Evolutionary conservation across 2,797 vertebrate species (phyloP).

Genomic region (Hippoglossus hippoglossus): DNA sequence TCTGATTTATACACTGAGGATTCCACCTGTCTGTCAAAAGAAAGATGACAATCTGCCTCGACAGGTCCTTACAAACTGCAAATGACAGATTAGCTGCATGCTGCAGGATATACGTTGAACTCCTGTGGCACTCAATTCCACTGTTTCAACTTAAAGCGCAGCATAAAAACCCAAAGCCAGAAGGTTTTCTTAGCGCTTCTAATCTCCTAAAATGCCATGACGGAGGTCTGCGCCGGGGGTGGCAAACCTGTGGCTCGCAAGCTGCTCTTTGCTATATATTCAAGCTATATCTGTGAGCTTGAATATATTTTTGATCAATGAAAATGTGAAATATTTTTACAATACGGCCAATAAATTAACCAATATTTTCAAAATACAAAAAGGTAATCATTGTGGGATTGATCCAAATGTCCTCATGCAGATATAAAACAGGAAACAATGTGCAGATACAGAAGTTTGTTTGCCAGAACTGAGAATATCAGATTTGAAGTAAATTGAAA

Average conservation of each 20-base stretch:
- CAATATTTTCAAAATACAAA: too few species aligned
- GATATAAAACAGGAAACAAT: too few species aligned
- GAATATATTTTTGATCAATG: neutral
- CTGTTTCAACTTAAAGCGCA: constrained; percentile 20
- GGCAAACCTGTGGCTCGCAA: neutral
- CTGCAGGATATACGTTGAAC: constrained; percentile 26
- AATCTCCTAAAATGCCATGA: constrained; percentile 38
- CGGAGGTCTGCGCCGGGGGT: neutral
- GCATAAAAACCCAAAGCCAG: constrained; percentile 20
- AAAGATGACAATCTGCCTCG: constrained; percentile 24
- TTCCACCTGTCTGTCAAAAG: constrained; percentile 53
- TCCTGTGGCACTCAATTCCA: constrained; percentile 36
- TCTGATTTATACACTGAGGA: constrained; percentile 36
- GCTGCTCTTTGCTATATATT: neutral
- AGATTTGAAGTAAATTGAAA: too few species aligned
- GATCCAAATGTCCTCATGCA: too few species aligned
- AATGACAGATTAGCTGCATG: constrained; percentile 39
- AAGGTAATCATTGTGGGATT: too few species aligned
- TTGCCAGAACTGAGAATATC: too few species aligned
- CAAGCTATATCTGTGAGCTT: neutral
- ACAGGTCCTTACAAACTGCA: constrained; percentile 32
- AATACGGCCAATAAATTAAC: too few species aligned
- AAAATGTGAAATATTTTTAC: too few species aligned
- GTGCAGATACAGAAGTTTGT: too few species aligned
- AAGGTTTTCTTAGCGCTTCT: constrained; percentile 28